These are phyloP conservation scores for Aspiorhynchus laticeps DNA, from an alignment of 2,113 vertebrate species.

Conservation along the genomic window DNA sequence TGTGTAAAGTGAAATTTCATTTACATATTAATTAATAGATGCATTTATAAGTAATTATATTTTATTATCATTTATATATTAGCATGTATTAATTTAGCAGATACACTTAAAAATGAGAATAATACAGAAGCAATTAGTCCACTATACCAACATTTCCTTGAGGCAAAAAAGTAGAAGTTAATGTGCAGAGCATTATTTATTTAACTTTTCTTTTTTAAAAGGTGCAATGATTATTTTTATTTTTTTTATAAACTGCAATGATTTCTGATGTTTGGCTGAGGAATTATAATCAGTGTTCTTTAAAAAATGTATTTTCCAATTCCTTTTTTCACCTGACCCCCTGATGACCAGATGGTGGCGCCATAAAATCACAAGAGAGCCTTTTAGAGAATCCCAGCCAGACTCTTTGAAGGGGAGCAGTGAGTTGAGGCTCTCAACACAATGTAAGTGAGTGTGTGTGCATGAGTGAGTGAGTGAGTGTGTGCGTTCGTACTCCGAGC, in stretches of 20 bases:
- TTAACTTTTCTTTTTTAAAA: neutral
- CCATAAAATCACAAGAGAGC: conserved; percentile 76
- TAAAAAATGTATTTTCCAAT: neutral
- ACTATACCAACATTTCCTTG: neutral
- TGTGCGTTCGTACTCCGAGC: conserved; percentile 48
- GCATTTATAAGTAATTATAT: neutral
- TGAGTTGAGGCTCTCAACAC: conserved; percentile 34
- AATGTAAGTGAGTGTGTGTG: conserved; percentile 49
- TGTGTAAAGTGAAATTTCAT: neutral
- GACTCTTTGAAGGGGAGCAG: neutral
- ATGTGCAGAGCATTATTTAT: neutral
- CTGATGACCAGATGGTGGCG: conserved; percentile 77
- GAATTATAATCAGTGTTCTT: neutral
- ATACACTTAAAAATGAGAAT: neutral
- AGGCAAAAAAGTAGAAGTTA: neutral
- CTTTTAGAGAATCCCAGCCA: neutral
- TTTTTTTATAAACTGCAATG: neutral
- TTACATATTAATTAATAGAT: neutral
- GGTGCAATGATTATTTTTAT: neutral
- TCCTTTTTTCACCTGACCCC: neutral
- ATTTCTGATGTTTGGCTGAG: neutral
- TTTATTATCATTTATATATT: neutral
- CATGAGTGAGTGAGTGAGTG: conserved; percentile 39
- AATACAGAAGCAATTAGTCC: neutral
- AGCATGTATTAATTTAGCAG: neutral